Conservation (phyloP, 2,888 invertebrate species). For the Hoplodrina blanda region DNA sequence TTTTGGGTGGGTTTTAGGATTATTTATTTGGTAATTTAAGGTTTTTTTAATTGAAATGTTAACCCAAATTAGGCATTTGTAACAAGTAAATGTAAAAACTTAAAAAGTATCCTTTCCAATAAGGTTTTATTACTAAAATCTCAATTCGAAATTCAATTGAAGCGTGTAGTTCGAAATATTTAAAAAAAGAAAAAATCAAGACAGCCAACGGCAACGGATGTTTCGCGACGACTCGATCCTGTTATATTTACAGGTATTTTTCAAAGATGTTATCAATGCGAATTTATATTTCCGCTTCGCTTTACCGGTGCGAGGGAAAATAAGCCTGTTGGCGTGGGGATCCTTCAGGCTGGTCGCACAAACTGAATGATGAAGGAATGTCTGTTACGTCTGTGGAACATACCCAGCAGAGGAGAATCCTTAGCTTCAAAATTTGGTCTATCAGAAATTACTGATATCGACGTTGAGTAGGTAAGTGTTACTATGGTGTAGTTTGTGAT, state of each 20-base stretch:
- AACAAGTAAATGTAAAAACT: not conserved
- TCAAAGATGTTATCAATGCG: conserved; percentile 60
- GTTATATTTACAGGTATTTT: conserved; percentile 58
- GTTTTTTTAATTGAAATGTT: conserved; percentile 18
- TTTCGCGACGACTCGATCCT: conserved; percentile 44
- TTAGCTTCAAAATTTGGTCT: not conserved
- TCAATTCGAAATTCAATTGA: conserved; percentile 37
- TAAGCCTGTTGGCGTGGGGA: conserved; percentile 62
- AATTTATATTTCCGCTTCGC: conserved; percentile 68
- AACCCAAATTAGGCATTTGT: not conserved
- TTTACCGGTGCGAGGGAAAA: conserved; percentile 56
- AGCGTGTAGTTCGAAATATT: conserved; percentile 35
- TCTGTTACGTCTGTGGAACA: conserved; percentile 7
- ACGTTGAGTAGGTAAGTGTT: not conserved
- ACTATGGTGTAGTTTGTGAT: not conserved
- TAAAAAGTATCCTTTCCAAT: not conserved
- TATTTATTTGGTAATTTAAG: not conserved
- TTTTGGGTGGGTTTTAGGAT: conserved; percentile 16
- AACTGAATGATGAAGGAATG: conserved; percentile 74
- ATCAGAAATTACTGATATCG: not conserved
- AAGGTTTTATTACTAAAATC: not conserved
- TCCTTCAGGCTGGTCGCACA: conserved; percentile 73
- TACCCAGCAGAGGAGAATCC: not conserved
- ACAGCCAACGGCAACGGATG: conserved; percentile 25
- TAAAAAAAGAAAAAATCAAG: conserved; percentile 25